Base-by-base conservation (phyloP, 1,140 invertebrate genomes). In the Tachypleus tridentatus region DNA sequence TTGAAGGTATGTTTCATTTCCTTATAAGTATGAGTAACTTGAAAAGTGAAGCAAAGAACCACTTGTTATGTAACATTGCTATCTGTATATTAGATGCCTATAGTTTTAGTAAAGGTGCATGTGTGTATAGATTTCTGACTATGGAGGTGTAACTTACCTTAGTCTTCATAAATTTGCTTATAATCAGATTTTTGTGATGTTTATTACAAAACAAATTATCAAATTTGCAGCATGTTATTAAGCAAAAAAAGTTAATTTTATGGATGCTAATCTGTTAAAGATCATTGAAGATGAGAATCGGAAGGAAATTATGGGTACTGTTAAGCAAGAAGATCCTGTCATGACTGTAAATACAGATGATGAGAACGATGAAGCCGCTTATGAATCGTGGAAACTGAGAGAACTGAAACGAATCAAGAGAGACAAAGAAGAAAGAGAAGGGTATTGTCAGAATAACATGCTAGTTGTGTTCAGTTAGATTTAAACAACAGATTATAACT, bases 311-410 rank as follows among this genome's bases (percentile, higher is more conserved):
- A 77, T 72, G 72, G 78, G 80, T 70, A 73, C 73, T 29, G 79
- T 80, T 67, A 77, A 74, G 61, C 71, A 74, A 50, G 70, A 76
- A 64, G 73, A 74, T 54, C 83, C 80, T 6, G 80, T 83, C 57
- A 75, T 73, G 7, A 72, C 74, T 9, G 86, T 99, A 3, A 87
- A 88, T 73, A 98, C 96, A 0, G 97, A 97, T 75, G 97, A 99
- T 78, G 97, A 99, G 75, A 95, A 97, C 77, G 93, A 97, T 74
- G 97, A 99, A 77, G 84, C 96, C 5, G 94, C 95, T 73, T 99
- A 98, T 75, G 97, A 99, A 78, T 84, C 88, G 0, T 99, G 97
- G 97, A 99, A 99, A 79, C 73, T 97, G 5, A 80, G 97, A 49
- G 97, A 99, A 80, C 81, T 99, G 72, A 97, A 95, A 76, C 79